Evolutionary conservation across 2,888 invertebrate species (phyloP).

Genomic region (Pyrgus malvae): DNA sequence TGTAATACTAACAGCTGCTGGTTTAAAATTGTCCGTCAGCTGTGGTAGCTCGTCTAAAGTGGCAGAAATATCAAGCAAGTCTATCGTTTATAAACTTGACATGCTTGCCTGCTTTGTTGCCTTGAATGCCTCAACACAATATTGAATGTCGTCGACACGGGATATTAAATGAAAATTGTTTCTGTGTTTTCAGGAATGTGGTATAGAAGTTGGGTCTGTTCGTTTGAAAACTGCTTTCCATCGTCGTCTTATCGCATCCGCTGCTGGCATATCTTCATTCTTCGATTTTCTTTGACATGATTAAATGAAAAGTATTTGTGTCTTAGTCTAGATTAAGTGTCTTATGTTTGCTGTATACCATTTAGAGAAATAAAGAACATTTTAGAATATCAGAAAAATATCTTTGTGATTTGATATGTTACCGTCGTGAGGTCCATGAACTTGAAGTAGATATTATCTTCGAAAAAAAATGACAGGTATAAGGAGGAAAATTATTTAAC

Average conservation of each 20-base stretch:
- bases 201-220: constrained; percentile 44
- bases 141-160: not conserved
- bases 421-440: not conserved
- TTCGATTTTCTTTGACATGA: constrained; percentile 34
- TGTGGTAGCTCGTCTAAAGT: not conserved
- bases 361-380: constrained; percentile 51
- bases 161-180: constrained; percentile 29
- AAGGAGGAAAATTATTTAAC: no score
- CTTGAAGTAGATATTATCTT: no score
- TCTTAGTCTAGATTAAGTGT: constrained; percentile 64
- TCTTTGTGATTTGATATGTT: constrained; percentile 17
- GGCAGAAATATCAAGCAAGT: not conserved
- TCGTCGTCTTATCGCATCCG: constrained; percentile 51
- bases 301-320: constrained; percentile 51
- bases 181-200: constrained; percentile 47
- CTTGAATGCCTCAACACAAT: not conserved
- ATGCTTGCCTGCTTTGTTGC: not conserved
- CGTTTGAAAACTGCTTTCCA: constrained; percentile 52
- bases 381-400: constrained; percentile 6
- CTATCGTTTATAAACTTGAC: not conserved
- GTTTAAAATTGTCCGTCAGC: not conserved
- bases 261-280: constrained; percentile 44
- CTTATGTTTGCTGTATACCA: constrained; percentile 57
- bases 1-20: not conserved
- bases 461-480: no score